Conservation (phyloP, 2,888 invertebrate species). For the Cerceris rybyensis region DNA sequence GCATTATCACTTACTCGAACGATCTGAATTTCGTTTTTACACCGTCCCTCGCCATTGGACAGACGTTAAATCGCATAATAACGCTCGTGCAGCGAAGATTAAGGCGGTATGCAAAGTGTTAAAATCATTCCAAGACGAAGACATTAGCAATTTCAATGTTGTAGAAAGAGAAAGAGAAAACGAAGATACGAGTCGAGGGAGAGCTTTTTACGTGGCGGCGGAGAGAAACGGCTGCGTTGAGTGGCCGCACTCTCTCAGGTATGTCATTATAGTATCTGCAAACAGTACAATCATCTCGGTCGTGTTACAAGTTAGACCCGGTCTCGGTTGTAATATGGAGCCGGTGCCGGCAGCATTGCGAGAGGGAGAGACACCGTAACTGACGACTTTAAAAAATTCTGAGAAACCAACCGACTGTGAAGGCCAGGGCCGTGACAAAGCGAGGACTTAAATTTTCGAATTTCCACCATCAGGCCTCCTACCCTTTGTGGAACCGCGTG, state of each 20-base stretch:
- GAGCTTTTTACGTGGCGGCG: background rate
- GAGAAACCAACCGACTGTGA: slow-evolving; percentile 48
- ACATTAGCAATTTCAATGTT: slow-evolving; percentile 25
- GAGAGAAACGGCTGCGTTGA: background rate
- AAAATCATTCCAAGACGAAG: background rate
- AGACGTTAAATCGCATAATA: slow-evolving; percentile 8
- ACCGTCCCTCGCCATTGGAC: slow-evolving; percentile 5
- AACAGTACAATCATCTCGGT: slow-evolving; percentile 16
- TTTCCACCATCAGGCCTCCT: slow-evolving; percentile 23
- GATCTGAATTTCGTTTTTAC: background rate
- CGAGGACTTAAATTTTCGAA: slow-evolving; percentile 51
- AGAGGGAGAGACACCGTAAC: slow-evolving; percentile 18
- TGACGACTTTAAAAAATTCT: slow-evolving; percentile 46
- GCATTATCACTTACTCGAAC: too few relatives aligned
- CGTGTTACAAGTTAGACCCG: slow-evolving; percentile 11
- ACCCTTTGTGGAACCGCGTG: background rate
- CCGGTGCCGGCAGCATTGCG: slow-evolving; percentile 5
- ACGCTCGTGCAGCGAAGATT: slow-evolving; percentile 1
- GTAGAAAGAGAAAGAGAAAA: background rate
- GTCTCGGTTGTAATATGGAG: background rate
- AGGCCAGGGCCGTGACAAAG: slow-evolving; percentile 47
- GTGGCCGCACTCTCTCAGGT: background rate
- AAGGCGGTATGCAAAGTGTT: slow-evolving; percentile 3
- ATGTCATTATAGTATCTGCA: slow-evolving; percentile 17
- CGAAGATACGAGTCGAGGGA: background rate